Evolutionary conservation across 2,113 vertebrate species (phyloP).

Genomic region (Ellobius talpinus): DNA sequence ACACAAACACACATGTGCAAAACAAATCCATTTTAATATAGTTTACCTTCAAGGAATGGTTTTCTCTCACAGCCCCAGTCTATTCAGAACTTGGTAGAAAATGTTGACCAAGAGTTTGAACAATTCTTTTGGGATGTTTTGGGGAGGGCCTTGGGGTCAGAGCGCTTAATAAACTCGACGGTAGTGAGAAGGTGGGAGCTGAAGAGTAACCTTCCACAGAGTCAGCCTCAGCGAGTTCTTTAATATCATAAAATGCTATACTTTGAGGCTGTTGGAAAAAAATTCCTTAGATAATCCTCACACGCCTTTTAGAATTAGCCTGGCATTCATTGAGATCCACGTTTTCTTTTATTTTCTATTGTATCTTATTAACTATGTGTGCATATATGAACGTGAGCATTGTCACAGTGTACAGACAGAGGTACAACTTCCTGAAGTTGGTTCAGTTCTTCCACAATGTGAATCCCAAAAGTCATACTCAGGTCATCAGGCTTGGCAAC

Average conservation of each 20-base stretch:
- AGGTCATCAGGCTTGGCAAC: background rate
- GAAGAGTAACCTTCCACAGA: background rate
- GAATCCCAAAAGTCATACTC: background rate
- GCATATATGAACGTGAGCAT: background rate
- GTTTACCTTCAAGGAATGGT: background rate
- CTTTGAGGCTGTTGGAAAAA: background rate
- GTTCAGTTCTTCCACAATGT: background rate
- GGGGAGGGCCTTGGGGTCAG: background rate
- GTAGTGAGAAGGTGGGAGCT: background rate
- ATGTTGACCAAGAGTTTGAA: background rate
- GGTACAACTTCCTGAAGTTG: background rate
- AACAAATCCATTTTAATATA: conserved; percentile 36
- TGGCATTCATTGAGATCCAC: background rate
- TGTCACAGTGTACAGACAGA: background rate
- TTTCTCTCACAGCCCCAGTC: background rate
- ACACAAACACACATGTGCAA: background rate
- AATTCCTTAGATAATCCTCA: background rate
- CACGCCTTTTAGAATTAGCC: background rate
- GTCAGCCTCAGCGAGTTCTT: background rate
- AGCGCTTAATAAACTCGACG: background rate
- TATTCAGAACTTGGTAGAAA: background rate
- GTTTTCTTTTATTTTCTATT: background rate
- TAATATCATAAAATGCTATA: background rate
- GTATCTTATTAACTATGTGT: background rate
- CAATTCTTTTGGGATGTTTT: background rate